Conservation (phyloP, 1,140 invertebrate species). For the Coenobita brevimanus region DNA sequence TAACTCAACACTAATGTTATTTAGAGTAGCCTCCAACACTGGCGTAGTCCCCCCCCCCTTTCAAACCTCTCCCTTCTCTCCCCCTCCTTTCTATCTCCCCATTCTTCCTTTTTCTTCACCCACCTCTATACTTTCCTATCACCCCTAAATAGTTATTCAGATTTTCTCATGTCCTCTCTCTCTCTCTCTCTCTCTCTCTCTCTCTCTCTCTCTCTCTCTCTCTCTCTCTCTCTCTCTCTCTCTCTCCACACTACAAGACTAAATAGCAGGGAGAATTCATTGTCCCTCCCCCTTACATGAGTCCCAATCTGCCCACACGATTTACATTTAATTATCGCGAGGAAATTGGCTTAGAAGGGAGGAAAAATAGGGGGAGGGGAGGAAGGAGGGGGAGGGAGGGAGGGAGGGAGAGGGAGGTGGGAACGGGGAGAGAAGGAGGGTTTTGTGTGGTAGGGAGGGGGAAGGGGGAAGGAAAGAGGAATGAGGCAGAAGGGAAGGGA, state of each 20-base stretch:
- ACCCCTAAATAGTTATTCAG: no score
- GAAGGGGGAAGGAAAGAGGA: no score
- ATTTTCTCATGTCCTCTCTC: constrained; percentile 24
- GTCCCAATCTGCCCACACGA: constrained; percentile 38
- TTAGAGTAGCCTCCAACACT: not conserved
- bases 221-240: not conserved
- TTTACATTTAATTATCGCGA: constrained; percentile 50
- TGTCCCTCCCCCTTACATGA: constrained; percentile 27
- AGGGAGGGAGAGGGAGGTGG: not conserved
- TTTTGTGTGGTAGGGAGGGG: no score
- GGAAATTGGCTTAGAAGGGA: not conserved
- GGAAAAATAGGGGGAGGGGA: not conserved
- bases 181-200: not conserved
- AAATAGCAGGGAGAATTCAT: not conserved
- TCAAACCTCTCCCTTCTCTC: no score
- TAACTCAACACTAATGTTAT: not conserved
- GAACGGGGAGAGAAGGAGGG: no score
- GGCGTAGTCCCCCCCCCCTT: not conserved
- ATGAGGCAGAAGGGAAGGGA: no score
- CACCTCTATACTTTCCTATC: constrained; percentile 19
- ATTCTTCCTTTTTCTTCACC: not conserved
- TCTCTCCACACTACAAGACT: not conserved
- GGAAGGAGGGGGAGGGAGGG: not conserved
- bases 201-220: not conserved
- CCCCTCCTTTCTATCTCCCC: not conserved